phyloP scores from a whole-genome alignment of 2,888 invertebrate genomes.

The Isoperla grammatica region DNA sequence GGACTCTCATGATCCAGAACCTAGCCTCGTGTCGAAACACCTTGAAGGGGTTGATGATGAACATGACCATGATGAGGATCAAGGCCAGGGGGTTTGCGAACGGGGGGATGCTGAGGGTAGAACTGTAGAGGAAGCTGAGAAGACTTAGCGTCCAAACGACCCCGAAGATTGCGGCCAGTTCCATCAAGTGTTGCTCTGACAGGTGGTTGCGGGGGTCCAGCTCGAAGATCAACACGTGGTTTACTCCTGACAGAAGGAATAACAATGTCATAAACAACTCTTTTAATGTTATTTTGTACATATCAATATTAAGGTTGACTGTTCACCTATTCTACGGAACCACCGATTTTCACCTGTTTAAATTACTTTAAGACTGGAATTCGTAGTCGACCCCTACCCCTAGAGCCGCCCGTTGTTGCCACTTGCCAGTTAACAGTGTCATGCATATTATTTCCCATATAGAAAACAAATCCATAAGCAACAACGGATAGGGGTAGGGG shows the following conservation, averaged over 20 bases:
- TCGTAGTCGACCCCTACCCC: too few relatives aligned
- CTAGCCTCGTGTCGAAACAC: conserved; percentile 89
- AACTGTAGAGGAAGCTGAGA: conserved; percentile 64
- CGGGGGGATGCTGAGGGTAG: conserved; percentile 73
- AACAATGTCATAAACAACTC: too few relatives aligned
- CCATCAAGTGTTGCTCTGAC: conserved; percentile 91
- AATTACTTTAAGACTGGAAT: too few relatives aligned
- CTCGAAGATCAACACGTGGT: conserved; percentile 96
- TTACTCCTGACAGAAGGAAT: conserved; percentile 71
- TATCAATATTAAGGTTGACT: too few relatives aligned
- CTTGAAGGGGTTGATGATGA: conserved; percentile 87
- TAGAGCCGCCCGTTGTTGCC: too few relatives aligned
- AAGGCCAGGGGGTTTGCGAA: conserved; percentile 88
- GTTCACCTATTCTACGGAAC: too few relatives aligned
- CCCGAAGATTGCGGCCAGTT: conserved; percentile 86
- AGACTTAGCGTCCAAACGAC: conserved; percentile 93
- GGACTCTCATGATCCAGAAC: conserved; percentile 87
- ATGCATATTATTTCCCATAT: too few relatives aligned
- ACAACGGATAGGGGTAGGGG: too few relatives aligned
- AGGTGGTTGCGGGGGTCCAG: conserved; percentile 92
- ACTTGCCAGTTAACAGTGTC: too few relatives aligned
- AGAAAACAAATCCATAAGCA: too few relatives aligned
- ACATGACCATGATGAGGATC: conserved; percentile 68
- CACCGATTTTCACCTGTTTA: too few relatives aligned
- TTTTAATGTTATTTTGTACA: too few relatives aligned